Base-by-base conservation (phyloP, 1,140 invertebrate species). In the Drosophila equinoxialis region DNA sequence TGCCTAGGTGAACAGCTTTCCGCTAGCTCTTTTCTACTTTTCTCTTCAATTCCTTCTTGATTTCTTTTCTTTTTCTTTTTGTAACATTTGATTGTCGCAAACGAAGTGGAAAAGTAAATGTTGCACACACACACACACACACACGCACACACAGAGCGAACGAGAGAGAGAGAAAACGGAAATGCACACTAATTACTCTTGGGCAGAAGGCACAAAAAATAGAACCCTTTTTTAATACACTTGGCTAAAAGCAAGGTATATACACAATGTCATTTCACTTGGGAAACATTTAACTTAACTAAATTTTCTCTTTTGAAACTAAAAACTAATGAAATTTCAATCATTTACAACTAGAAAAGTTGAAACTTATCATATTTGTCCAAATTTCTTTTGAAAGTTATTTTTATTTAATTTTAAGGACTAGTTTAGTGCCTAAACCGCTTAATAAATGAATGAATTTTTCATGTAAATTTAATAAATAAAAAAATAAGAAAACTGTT, bases 41-140 rank as follows among this genome's bases (percentile, higher is more conserved):
- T 8, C 11, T 11, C 30, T 7, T n/a, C 17, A 23, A n/a, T 65
- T 78, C 66, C 68, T 65, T 66, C 67, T 78, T 78, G 59, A 20
- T 41, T 60, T 20, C 37, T 60, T 17, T 75, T 74, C 62, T 71
- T 42, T 64, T 83, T 76, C 73, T 86, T 85, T 85, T 85, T 85
- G 82, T 86, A 78, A 82, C 78, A 82, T 86, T 86, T 86, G 78
- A 85, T 85, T 86, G 82, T 86, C 75, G 82, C 83, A 86, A 86
- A 86, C 82, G 82, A 86, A 86, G 82, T 86, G 82, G 82, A 86
- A 86, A 86, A 86, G 82, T 71, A 86, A 86, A 86, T 86, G 83
- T 86, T 76, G 69, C 68, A 75, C 62, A 73, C 67, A 70, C 70
- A 77, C 59, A 73, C 65, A 71, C 76, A 68, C 55, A 55, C 62